phyloP scores from a whole-genome alignment of 2,113 vertebrate genomes.

The Girardinichthys multiradiatus region DNA sequence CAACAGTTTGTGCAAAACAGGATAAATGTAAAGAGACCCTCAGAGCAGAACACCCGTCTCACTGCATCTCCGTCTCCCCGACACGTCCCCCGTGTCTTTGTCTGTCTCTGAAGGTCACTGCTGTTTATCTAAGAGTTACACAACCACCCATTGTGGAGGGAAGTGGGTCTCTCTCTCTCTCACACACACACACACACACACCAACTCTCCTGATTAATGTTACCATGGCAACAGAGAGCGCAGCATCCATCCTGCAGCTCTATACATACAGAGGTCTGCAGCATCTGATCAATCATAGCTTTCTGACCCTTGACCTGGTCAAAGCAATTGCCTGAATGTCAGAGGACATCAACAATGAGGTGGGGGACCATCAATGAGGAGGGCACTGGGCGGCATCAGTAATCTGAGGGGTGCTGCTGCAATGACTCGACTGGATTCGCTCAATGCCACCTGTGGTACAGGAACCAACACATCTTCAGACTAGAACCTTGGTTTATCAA shows the following conservation, averaged over 20 bases:
- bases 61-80: neutral
- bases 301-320: slow-evolving; percentile 23
- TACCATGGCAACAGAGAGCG: slow-evolving; percentile 60
- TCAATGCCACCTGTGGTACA: too few relatives aligned
- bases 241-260: slow-evolving; percentile 25
- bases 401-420: too few relatives aligned
- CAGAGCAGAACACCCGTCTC: neutral
- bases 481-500: too few relatives aligned
- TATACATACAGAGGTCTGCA: neutral
- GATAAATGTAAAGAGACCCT: neutral
- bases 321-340: too few relatives aligned
- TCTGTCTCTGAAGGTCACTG: slow-evolving; percentile 46
- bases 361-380: too few relatives aligned
- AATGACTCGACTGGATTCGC: too few relatives aligned
- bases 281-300: slow-evolving; percentile 19
- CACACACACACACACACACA: too few relatives aligned
- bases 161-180: slow-evolving; percentile 48
- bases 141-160: slow-evolving; percentile 50
- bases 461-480: too few relatives aligned
- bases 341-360: too few relatives aligned
- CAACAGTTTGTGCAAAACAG: neutral
- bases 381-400: too few relatives aligned
- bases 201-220: slow-evolving; percentile 16
- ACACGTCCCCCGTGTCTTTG: slow-evolving; percentile 8
- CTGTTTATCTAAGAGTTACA: slow-evolving; percentile 46